Conservation (phyloP, 2,888 invertebrate genomes). For the Xanthorhoe spadicearia region DNA sequence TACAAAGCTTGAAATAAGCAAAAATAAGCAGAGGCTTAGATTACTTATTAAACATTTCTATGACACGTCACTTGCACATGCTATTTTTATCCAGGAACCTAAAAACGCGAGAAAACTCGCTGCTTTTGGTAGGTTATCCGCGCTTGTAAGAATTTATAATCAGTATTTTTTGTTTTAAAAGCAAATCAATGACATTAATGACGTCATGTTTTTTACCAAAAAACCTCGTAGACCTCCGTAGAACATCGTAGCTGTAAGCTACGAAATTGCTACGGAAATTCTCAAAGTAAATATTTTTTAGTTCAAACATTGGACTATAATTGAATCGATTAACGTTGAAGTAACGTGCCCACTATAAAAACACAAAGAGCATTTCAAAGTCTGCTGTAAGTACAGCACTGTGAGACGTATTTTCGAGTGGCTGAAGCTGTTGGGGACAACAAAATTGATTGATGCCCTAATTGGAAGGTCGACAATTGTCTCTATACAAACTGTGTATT, state of each 20-base stretch:
- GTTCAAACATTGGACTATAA: conserved; percentile 11
- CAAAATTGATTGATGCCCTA: conserved; percentile 44
- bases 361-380: background rate
- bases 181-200: too few species aligned
- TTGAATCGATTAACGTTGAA: conserved; percentile 17
- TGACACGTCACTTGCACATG: too few species aligned
- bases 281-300: background rate
- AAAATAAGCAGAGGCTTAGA: too few species aligned
- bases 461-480: conserved; percentile 36
- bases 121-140: too few species aligned
- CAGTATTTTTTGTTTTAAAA: too few species aligned
- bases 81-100: too few species aligned
- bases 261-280: conserved; percentile 9
- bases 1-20: too few species aligned
- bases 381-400: background rate
- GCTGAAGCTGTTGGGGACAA: conserved; percentile 21
- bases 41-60: too few species aligned
- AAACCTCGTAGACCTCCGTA: background rate
- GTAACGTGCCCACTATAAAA: conserved; percentile 18
- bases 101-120: too few species aligned
- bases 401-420: conserved; percentile 10
- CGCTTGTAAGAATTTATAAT: too few species aligned
- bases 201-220: too few species aligned
- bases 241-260: background rate
- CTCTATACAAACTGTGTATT: conserved; percentile 21